Conservation (phyloP, 2,888 invertebrate species). For the Diarsia mendica region DNA sequence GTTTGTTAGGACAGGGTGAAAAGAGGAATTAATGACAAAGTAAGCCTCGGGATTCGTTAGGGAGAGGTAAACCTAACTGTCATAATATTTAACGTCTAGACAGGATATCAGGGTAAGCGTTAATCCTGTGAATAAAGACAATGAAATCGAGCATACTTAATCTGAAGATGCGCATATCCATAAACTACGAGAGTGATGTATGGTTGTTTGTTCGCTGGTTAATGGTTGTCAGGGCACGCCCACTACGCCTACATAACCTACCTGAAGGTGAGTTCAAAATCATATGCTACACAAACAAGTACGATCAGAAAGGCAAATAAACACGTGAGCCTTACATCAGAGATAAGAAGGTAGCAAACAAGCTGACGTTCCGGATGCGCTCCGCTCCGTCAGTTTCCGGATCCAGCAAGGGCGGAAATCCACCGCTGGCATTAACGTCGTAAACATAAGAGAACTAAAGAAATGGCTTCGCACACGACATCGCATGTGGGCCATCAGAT, state of each 20-base stretch:
- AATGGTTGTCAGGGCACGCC: slow-evolving; percentile 33
- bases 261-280: slow-evolving; percentile 46
- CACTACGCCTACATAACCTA: slow-evolving; percentile 23
- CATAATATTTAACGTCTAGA: slow-evolving; percentile 49
- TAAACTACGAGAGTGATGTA: slow-evolving; percentile 39
- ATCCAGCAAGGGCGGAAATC: slow-evolving; percentile 74
- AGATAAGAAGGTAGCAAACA: slow-evolving; percentile 80
- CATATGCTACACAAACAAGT: slow-evolving; percentile 61
- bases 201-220: slow-evolving; percentile 29
- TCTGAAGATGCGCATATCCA: slow-evolving; percentile 29
- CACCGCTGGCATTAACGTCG: slow-evolving; percentile 75
- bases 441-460: slow-evolving; percentile 72
- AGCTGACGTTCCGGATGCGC: slow-evolving; percentile 81
- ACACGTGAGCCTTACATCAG: slow-evolving; percentile 69
- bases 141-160: slow-evolving; percentile 37
- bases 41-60: slow-evolving; percentile 43
- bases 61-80: slow-evolving; percentile 37
- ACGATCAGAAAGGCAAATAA: slow-evolving; percentile 74
- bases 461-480: slow-evolving; percentile 71
- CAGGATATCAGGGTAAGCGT: slow-evolving; percentile 39
- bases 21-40: slow-evolving; percentile 48
- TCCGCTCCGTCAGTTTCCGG: slow-evolving; percentile 79
- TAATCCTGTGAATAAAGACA: slow-evolving; percentile 32
- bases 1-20: slow-evolving; percentile 34
- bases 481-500: slow-evolving; percentile 61